Percentiles rank a stretch among this genome's conserved stretches.
Conservation (phyloP, 2,113 vertebrate genomes). For the Pipra filicauda region DNA sequence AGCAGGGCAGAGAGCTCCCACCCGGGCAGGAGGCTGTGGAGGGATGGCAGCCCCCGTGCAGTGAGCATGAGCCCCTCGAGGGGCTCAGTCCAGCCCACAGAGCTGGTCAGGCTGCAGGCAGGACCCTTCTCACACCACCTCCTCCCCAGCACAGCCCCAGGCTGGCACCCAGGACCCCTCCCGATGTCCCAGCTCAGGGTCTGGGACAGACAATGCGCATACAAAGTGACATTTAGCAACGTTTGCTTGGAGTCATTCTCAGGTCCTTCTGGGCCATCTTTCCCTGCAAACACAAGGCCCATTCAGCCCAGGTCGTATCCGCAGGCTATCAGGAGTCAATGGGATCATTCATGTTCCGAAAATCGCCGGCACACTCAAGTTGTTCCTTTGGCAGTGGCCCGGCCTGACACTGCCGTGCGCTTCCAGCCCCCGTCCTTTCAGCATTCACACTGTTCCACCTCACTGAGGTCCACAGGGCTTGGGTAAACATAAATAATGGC, state of each 20-base stretch:
- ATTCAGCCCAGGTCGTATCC: not conserved
- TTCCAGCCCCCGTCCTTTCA: not conserved
- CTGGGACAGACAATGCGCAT: accelerated
- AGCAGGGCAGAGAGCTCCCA: not conserved
- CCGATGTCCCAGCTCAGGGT: not conserved
- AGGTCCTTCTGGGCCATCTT: not conserved
- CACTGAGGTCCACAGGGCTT: not conserved
- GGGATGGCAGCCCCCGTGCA: accelerated
- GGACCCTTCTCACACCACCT: not conserved
- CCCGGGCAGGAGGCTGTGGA: not conserved
- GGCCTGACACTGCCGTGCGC: not conserved
- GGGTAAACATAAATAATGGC: not conserved
- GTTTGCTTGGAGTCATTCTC: not conserved
- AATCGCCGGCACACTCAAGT: accelerated
- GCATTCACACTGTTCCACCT: not conserved
- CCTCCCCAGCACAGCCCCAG: not conserved
- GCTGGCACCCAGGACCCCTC: not conserved
- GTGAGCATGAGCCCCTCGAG: accelerated
- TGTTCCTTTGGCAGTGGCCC: not conserved
- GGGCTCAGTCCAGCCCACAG: not conserved
- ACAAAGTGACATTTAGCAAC: not conserved
- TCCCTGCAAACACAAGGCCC: not conserved
- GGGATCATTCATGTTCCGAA: not conserved
- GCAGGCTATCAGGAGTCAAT: not conserved
- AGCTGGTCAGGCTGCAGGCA: not conserved